Evolutionary conservation across 2,113 vertebrate species (phyloP).

Genomic region (Falco punctatus): DNA sequence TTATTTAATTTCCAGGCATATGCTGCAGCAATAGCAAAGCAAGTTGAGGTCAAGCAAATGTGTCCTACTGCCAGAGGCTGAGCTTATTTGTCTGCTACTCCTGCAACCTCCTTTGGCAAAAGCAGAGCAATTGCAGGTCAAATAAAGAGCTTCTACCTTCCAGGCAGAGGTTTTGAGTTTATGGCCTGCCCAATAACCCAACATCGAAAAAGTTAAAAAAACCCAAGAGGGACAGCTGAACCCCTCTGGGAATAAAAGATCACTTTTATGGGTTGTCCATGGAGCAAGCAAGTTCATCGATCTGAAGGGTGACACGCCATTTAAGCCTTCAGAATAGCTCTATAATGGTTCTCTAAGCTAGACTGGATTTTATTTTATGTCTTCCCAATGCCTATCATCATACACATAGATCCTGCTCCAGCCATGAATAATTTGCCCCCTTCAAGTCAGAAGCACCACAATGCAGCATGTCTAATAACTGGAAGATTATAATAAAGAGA

Average conservation of each 20-base stretch:
- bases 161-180: slow-evolving; percentile 14
- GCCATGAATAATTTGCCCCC: not conserved
- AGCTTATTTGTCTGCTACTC: not conserved
- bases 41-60: not conserved
- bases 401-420: not conserved
- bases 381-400: not conserved
- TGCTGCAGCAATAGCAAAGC: not conserved
- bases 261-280: not conserved
- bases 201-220: not conserved
- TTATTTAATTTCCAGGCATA: not conserved
- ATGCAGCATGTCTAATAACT: not conserved
- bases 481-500: not conserved
- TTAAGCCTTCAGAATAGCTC: not conserved
- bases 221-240: not conserved
- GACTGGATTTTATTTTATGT: not conserved
- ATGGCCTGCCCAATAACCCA: not conserved
- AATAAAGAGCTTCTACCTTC: not conserved
- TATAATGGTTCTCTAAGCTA: not conserved
- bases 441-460: not conserved
- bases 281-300: not conserved
- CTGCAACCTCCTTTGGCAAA: not conserved
- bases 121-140: not conserved
- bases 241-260: not conserved
- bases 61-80: not conserved
- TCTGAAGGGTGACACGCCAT: not conserved